Conservation (phyloP, 2,888 invertebrate species). For the Pollenia amentaria region DNA sequence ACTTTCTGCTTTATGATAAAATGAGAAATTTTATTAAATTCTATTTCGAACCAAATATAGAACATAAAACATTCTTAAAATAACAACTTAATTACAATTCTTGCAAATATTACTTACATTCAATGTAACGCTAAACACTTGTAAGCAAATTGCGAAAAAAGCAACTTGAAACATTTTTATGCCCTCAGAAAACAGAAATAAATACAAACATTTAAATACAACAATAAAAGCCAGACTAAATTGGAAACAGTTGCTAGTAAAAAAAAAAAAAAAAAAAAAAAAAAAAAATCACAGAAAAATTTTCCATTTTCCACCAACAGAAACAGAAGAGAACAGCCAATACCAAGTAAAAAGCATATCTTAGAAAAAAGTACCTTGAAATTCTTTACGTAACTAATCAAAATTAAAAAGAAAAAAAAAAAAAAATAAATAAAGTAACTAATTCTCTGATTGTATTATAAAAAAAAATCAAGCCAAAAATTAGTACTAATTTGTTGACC, state of each 20-base stretch:
- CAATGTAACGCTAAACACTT: slow-evolving; percentile 10
- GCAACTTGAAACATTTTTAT: slow-evolving; percentile 23
- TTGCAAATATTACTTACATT: background rate
- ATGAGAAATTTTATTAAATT: too few relatives aligned
- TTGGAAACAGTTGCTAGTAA: background rate
- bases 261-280: background rate
- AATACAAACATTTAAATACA: slow-evolving; percentile 9
- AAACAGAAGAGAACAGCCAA: background rate
- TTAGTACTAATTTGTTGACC: background rate
- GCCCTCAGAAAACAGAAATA: background rate
- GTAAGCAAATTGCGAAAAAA: slow-evolving; percentile 24
- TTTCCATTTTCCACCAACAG: background rate
- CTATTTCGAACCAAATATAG: too few relatives aligned
- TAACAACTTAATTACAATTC: slow-evolving; percentile 48
- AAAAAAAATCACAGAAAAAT: background rate
- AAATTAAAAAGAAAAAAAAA: background rate
- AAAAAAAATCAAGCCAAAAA: too few relatives aligned
- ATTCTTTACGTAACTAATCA: background rate
- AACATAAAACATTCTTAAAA: slow-evolving; percentile 21
- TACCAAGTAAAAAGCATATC: background rate
- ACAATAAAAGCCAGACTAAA: slow-evolving; percentile 7
- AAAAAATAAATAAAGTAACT: too few relatives aligned
- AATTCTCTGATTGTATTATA: too few relatives aligned
- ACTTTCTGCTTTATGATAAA: too few relatives aligned
- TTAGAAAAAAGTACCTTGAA: too few relatives aligned